Conservation (phyloP, 2,888 invertebrate genomes). For the Leucozona laternaria region DNA sequence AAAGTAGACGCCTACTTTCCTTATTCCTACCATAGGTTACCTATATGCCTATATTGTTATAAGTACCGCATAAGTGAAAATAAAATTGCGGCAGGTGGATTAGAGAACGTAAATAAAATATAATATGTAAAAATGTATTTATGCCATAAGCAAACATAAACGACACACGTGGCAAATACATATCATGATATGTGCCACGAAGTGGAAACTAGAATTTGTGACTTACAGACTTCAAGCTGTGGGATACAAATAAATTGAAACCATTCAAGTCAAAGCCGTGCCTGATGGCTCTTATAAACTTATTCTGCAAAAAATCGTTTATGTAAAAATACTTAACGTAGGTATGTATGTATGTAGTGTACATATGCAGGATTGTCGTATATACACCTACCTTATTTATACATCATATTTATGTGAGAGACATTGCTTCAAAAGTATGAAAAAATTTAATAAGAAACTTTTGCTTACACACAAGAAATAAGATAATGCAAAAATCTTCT, state of each 20-base stretch:
- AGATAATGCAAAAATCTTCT: neutral
- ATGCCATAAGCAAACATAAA: neutral
- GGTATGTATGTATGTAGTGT: neutral
- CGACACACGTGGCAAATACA: neutral
- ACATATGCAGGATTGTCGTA: no score
- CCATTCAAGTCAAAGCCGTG: neutral
- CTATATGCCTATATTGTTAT: no score
- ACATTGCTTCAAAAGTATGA: neutral
- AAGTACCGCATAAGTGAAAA: no score
- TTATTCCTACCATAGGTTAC: no score
- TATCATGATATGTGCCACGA: neutral
- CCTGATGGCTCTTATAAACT: neutral
- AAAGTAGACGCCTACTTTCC: no score
- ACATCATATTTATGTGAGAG: neutral
- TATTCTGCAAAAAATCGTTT: neutral
- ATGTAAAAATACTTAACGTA: neutral
- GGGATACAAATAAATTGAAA: slow-evolving; percentile 19
- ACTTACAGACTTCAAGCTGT: neutral
- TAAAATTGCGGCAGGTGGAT: no score
- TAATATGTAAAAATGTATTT: neutral
- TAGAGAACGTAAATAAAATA: neutral
- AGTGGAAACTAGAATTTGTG: neutral
- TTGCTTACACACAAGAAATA: slow-evolving; percentile 1
- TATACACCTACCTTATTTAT: neutral
- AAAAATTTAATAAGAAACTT: slow-evolving; percentile 3